phyloP scores from a whole-genome alignment of 2,797 vertebrate species.

The Aldrovandia affinis region DNA sequence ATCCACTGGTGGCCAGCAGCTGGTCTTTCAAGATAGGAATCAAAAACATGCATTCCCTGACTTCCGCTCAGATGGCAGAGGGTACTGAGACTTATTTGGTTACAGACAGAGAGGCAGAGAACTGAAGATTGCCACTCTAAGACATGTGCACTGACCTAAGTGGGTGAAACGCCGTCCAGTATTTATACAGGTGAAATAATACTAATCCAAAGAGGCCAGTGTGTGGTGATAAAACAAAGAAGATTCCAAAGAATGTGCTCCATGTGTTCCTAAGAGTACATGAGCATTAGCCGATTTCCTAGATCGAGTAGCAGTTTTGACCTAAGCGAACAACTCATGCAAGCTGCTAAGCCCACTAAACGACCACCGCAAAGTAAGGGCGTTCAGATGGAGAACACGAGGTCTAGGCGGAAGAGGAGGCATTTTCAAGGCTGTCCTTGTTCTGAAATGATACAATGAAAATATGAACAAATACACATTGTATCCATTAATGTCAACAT shows the following conservation, averaged over 20 bases:
- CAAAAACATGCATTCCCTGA: conserved; percentile 64
- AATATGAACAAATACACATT: neutral
- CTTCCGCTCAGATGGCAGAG: conserved; percentile 54
- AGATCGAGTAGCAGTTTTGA: conserved; percentile 64
- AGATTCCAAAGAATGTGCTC: conserved; percentile 85
- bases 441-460: conserved; percentile 3
- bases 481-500: neutral
- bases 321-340: conserved; percentile 65
- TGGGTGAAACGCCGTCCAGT: conserved; percentile 78
- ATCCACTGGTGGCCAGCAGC: conserved; percentile 62
- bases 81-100: conserved; percentile 48
- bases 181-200: conserved; percentile 95
- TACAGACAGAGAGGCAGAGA: conserved; percentile 51
- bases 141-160: conserved; percentile 67
- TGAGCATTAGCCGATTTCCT: conserved; percentile 53
- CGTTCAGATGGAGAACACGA: neutral
- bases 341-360: conserved; percentile 10
- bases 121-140: conserved; percentile 48
- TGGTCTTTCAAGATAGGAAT: conserved; percentile 64
- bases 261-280: conserved; percentile 70
- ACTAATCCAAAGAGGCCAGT: conserved; percentile 78
- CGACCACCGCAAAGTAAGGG: neutral
- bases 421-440: neutral
- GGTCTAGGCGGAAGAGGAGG: neutral
- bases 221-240: conserved; percentile 85